Percentiles rank a stretch among this genome's conserved stretches.
Evolutionary conservation across 2,797 vertebrate species (phyloP).

Genomic region (Notolabrus celidotus): DNA sequence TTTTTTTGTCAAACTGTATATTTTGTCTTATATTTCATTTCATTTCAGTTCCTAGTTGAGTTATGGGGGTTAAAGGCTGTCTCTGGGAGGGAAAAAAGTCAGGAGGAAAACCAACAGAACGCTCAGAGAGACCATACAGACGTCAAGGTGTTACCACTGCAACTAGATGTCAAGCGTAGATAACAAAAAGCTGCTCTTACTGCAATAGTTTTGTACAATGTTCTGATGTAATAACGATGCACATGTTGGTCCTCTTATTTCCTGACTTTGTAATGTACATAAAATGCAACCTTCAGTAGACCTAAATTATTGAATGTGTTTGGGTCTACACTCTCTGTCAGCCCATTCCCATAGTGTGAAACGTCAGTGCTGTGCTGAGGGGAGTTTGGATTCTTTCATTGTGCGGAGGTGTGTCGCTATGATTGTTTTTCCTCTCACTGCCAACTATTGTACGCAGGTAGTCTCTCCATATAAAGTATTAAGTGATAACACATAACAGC

Average conservation of each 20-base stretch:
- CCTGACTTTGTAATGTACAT: slow-evolving; percentile 82
- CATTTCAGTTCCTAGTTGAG: slow-evolving; percentile 54
- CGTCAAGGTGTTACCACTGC: slow-evolving; percentile 72
- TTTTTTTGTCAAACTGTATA: slow-evolving; percentile 60
- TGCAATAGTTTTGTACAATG: slow-evolving; percentile 85
- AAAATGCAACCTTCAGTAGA: slow-evolving; percentile 72
- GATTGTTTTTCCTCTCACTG: slow-evolving; percentile 81
- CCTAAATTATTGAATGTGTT: slow-evolving; percentile 84
- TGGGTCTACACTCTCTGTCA: slow-evolving; percentile 72
- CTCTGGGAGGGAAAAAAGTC: slow-evolving; percentile 39
- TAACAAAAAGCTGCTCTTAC: slow-evolving; percentile 83
- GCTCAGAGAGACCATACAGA: slow-evolving; percentile 44
- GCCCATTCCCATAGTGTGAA: slow-evolving; percentile 76
- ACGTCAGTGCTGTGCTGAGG: slow-evolving; percentile 74
- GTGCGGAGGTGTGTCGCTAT: slow-evolving; percentile 55
- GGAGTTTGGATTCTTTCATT: slow-evolving; percentile 59
- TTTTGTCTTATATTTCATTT: slow-evolving; percentile 60
- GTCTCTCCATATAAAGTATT: slow-evolving; percentile 87
- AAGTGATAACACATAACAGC: slow-evolving; percentile 84
- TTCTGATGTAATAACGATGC: slow-evolving; percentile 78
- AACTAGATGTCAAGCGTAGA: slow-evolving; percentile 79
- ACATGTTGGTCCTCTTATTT: slow-evolving; percentile 74
- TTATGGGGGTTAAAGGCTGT: slow-evolving; percentile 27
- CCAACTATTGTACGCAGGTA: slow-evolving; percentile 85
- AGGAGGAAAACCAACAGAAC: slow-evolving; percentile 52